Base-by-base conservation (phyloP, 30 jellyfish, hydroid and myxozoan species). In the Nemopilema nomurai region DNA sequence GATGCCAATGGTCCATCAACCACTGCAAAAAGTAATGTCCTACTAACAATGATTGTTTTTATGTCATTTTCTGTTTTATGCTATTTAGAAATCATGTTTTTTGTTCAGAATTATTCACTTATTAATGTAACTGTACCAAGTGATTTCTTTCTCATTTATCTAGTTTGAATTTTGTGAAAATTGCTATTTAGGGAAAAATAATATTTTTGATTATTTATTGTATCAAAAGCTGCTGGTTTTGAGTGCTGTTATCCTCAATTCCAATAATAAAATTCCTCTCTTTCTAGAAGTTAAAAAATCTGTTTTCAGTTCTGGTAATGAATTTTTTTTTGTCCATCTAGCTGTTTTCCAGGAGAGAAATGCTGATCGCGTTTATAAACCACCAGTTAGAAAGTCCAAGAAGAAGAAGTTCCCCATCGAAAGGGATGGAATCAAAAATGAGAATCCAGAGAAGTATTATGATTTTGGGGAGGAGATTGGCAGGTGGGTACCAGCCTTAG, bases 381-480 rank as follows among this genome's bases (percentile, higher is more conserved):
- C 98, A 24, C 92, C 95, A 1, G 76, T 77, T 22, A 76, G 97
- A 23, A 88, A 83, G 81, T 29, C 81, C 27, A 94, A 89, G 87
- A 94, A 94, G 93, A 94, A 89, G 89, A 94, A 94, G 87, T 94
- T 67, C 79, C 99, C 99, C 24, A 86, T 94, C 24, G 99, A 89
- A 28, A 80, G 99, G 72, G 91, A 73, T 13, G 99, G 99, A 20
- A 80, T 94, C 73, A 84, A 68, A 66, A 89, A 81, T n/a, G 97
- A 89, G 41, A 94, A 94, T 84, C 99, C 99, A 4, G 99, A 94
- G 69, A 87, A 89, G 19, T 89, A 71, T 71, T 94, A 84, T 66
- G 96, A 88, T n/a, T 94, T 94, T 94, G 99, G 99, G 0, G 97
- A 94, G 23, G 97, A 89, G 69, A 94, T 94, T 82, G 99, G 99